phyloP scores from a whole-genome alignment of 2,797 vertebrate species.

The Eleutherodactylus coqui region DNA sequence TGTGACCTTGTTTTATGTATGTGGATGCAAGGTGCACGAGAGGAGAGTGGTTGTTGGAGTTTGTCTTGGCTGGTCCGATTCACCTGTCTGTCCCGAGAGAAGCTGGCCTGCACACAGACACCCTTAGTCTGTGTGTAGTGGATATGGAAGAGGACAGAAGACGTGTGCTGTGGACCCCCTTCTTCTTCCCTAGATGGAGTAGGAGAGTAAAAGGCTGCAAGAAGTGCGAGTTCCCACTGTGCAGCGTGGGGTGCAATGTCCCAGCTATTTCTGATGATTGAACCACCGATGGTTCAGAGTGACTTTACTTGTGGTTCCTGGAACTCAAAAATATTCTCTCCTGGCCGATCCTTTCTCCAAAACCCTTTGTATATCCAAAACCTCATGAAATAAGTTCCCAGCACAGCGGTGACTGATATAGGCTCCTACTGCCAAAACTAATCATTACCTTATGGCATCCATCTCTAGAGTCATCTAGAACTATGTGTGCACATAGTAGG shows the following conservation, averaged over 20 bases:
- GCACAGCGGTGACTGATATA: conserved; percentile 24
- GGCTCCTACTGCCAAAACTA: neutral
- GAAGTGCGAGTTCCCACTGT: too few relatives aligned
- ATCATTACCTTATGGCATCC: conserved; percentile 7
- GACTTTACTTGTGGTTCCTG: conserved; percentile 31
- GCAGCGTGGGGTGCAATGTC: neutral
- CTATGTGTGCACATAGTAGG: neutral
- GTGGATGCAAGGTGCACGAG: too few relatives aligned
- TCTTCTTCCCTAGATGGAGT: neutral
- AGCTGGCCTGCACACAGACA: too few relatives aligned
- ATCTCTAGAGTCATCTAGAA: conserved; percentile 17
- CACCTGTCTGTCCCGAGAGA: too few relatives aligned
- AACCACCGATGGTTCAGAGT: conserved; percentile 2
- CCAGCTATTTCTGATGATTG: neutral
- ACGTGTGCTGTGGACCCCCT: too few relatives aligned
- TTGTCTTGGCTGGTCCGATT: too few relatives aligned
- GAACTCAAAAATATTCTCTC: conserved; percentile 24
- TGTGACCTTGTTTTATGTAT: too few relatives aligned
- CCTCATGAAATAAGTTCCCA: conserved; percentile 15
- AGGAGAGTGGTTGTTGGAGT: too few relatives aligned
- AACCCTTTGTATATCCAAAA: conserved; percentile 36
- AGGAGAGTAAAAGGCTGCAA: too few relatives aligned
- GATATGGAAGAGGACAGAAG: too few relatives aligned
- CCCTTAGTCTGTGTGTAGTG: too few relatives aligned
- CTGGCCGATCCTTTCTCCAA: neutral